Conservation (phyloP, 2,797 vertebrate species). For the Molossus molossus region DNA sequence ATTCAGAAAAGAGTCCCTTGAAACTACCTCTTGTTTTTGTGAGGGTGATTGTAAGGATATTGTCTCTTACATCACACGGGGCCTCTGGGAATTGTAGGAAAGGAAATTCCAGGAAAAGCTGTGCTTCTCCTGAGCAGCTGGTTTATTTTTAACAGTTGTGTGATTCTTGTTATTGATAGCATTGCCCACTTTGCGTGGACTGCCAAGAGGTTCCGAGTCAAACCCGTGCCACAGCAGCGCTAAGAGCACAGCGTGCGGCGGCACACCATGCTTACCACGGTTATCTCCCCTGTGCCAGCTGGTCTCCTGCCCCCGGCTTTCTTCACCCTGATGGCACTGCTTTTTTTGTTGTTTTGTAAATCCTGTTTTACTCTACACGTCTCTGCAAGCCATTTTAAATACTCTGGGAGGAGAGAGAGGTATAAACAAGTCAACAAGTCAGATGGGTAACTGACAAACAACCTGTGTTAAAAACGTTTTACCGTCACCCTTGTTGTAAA, state of each 20-base stretch:
- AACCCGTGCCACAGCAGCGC: background rate
- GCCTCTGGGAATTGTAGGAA: background rate
- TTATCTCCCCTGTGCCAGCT: background rate
- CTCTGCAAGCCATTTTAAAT: background rate
- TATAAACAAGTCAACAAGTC: slow-evolving; percentile 45
- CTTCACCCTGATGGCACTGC: background rate
- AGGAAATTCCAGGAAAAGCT: background rate
- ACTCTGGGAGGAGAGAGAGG: background rate
- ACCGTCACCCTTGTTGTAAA: background rate
- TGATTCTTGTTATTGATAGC: background rate
- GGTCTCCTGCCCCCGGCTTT: background rate
- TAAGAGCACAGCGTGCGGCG: background rate
- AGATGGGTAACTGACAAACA: background rate
- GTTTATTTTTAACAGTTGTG: background rate
- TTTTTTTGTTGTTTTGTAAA: background rate
- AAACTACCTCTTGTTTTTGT: background rate
- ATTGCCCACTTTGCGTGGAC: background rate
- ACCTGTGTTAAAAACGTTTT: slow-evolving; percentile 47
- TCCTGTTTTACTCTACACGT: background rate
- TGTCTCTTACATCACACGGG: background rate
- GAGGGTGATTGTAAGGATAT: background rate
- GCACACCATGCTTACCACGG: fast-evolving
- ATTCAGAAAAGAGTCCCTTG: background rate
- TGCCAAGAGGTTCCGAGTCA: background rate
- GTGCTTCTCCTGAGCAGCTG: background rate